Evolutionary conservation across 2,797 vertebrate species (phyloP).

Genomic region (Philypnodon macrostomus): DNA sequence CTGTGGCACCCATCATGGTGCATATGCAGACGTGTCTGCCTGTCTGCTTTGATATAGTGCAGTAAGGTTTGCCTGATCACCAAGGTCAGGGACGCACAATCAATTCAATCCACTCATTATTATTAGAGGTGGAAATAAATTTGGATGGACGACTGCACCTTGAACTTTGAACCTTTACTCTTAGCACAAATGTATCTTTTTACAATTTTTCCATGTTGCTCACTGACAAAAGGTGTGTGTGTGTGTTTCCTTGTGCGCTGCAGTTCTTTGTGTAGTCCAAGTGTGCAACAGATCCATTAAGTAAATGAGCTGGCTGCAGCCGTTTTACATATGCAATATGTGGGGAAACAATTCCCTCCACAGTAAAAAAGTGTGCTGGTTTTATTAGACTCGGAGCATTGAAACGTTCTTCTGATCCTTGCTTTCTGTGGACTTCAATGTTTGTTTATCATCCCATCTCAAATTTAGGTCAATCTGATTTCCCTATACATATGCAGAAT

Average conservation of each 20-base stretch:
- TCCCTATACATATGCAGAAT: too few relatives aligned
- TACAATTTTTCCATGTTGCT: slow-evolving; percentile 50
- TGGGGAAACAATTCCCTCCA: slow-evolving; percentile 72
- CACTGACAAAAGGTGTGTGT: slow-evolving; percentile 47
- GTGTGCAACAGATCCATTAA: slow-evolving; percentile 83
- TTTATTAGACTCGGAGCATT: background rate
- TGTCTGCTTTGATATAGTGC: slow-evolving; percentile 71
- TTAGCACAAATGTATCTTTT: slow-evolving; percentile 75
- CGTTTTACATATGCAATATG: slow-evolving; percentile 81
- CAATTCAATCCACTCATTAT: slow-evolving; percentile 86
- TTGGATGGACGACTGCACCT: slow-evolving; percentile 84
- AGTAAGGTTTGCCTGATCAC: slow-evolving; percentile 79
- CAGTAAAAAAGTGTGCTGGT: slow-evolving; percentile 41
- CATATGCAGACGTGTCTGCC: slow-evolving; percentile 47
- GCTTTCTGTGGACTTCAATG: too few relatives aligned
- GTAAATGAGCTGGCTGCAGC: slow-evolving; percentile 70
- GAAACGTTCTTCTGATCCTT: background rate
- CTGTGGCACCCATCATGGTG: slow-evolving; percentile 41
- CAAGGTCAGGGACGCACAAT: slow-evolving; percentile 86
- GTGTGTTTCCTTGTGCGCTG: slow-evolving; percentile 8
- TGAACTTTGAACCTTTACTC: slow-evolving; percentile 90
- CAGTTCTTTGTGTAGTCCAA: slow-evolving; percentile 22
- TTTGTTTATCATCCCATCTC: too few relatives aligned
- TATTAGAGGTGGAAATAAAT: slow-evolving; percentile 97
- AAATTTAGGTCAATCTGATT: too few relatives aligned